Evolutionary conservation across 1,140 invertebrate genomes (phyloP).

Genomic region (Eciton burchellii): DNA sequence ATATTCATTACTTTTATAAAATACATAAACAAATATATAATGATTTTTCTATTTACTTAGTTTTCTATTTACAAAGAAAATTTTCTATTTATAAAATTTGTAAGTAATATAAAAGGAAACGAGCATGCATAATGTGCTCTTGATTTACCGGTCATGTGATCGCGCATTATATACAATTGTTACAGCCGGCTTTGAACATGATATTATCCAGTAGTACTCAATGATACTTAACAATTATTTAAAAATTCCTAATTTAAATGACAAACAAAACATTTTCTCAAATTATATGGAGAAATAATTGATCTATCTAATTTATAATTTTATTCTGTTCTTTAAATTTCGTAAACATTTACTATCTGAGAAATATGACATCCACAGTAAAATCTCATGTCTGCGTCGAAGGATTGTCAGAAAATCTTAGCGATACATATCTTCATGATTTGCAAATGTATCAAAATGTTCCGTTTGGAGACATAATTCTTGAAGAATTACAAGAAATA

Average conservation of each 20-base stretch:
- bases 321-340: background rate
- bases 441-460: slow-evolving; percentile 41
- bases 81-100: background rate
- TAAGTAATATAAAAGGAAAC: background rate
- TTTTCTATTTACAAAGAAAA: background rate
- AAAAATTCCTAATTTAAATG: slow-evolving; percentile 6
- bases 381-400: background rate
- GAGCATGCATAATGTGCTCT: background rate
- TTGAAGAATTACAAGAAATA: slow-evolving; percentile 21
- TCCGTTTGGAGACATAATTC: background rate
- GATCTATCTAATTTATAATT: background rate
- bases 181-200: background rate
- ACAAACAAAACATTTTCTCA: background rate
- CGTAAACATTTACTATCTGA: background rate
- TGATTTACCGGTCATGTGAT: background rate
- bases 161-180: background rate
- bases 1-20: no score
- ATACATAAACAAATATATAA: no score
- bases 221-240: no score
- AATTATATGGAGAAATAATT: background rate
- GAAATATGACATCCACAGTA: background rate
- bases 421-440: slow-evolving; percentile 27
- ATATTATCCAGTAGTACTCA: background rate
- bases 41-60: no score
- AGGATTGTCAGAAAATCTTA: background rate